Evolutionary conservation across 2,888 invertebrate genomes (phyloP), one percentile per base, ranked within the genome.

Genomic region (Abrostola tripartita): DNA sequence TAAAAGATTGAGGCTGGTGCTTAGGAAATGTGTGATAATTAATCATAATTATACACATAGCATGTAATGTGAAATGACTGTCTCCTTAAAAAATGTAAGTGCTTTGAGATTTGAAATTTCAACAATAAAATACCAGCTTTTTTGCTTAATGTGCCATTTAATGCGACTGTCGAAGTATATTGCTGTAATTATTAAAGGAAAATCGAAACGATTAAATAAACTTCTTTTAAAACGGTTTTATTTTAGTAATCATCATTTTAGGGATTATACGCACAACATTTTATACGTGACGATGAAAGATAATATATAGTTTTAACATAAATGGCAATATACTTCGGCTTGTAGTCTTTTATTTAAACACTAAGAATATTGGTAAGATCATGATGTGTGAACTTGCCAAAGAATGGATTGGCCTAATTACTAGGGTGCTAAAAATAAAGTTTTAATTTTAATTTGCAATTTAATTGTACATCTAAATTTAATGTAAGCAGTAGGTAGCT

Each of bases 51-150:
- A 35, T 47, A 36, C 68, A 58, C 47, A 9, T 71, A 61, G 54
- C 47, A 50, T 42, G 41, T 50, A 54, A 44, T 14, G 37, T 37
- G 12, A n/a, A 52, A 49, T 0, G 2, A 44, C 36, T 50, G 14
- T 54, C 24, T 35, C 11, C 36, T 14, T 37, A 47, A 47, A 24
- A 51, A 54, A 64, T 61, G 49, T 37, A 44, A 50, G 14, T 60
- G 14, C 10, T 37, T 36, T 37, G 49, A 47, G 24, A 52, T 49
- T 65, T 41, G 5, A 47, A 41, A 55, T 24, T 44, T 61, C 5
- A 60, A 63, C 71, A 68, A 74, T 76, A 37, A 64, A 74, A 76
- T 66, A 63, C 62, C 68, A 40, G 64, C 51, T 68, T 71, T 51
- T 38, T 66, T 68, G 57, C 65, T 56, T 69, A 61, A 51, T 53